A percentile compares a stretch with the other conserved stretches of the same genome.
phyloP scores from a whole-genome alignment of 2,113 vertebrate genomes.

The Meleagris gallopavo region DNA sequence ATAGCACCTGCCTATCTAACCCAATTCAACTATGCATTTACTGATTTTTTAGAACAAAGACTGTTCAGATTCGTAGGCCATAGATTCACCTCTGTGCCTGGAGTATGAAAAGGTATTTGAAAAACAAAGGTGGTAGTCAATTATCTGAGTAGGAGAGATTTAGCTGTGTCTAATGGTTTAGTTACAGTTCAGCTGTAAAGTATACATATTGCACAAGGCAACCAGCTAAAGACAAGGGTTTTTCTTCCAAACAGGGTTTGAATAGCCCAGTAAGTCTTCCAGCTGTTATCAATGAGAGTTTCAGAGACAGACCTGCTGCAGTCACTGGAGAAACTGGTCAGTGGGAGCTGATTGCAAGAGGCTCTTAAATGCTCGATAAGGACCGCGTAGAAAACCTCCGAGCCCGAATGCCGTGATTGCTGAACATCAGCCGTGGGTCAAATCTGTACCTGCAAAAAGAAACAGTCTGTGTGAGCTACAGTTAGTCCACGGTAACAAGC shows the following conservation, averaged over 20 bases:
- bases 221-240: slow-evolving; percentile 63
- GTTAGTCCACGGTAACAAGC: not conserved
- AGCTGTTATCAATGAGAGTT: slow-evolving; percentile 39
- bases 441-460: slow-evolving; percentile 74
- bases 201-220: slow-evolving; percentile 72
- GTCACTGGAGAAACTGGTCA: slow-evolving; percentile 63
- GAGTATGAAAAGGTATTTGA: slow-evolving; percentile 59
- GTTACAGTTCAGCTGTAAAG: slow-evolving; percentile 73
- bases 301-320: slow-evolving; percentile 67
- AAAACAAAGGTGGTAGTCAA: slow-evolving; percentile 66
- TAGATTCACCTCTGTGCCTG: slow-evolving; percentile 34
- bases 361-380: slow-evolving; percentile 35
- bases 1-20: slow-evolving; percentile 48
- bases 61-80: slow-evolving; percentile 51
- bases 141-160: slow-evolving; percentile 60
- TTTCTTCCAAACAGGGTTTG: slow-evolving; percentile 56
- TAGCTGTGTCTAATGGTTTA: slow-evolving; percentile 41
- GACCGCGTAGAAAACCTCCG: slow-evolving; percentile 74
- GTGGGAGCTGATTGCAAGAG: not conserved
- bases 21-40: slow-evolving; percentile 26
- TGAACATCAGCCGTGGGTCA: slow-evolving; percentile 85
- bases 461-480: not conserved
- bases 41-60: slow-evolving; percentile 59
- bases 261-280: slow-evolving; percentile 67
- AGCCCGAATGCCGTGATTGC: slow-evolving; percentile 56